Evolutionary conservation across 1,140 invertebrate species (phyloP).

Genomic region (Condylostylus longicornis): DNA sequence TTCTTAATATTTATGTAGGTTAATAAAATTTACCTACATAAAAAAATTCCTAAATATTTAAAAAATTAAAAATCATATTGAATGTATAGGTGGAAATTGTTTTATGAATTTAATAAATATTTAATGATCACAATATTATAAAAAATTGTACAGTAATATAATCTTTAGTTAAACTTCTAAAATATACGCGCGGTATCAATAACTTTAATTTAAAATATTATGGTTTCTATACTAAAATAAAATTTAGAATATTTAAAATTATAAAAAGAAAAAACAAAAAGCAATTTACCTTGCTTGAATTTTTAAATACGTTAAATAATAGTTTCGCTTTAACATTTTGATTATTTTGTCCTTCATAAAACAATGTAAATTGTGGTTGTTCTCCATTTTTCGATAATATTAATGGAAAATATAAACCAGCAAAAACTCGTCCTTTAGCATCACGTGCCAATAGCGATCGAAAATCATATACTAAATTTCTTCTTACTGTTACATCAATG

Average conservation of each 20-base stretch:
- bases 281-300: conserved; percentile 41
- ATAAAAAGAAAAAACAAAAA: neutral
- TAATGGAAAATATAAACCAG: conserved; percentile 70
- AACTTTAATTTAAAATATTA: conserved; percentile 6
- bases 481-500: conserved; percentile 70
- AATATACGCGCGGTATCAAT: no score
- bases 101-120: no score
- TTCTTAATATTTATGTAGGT: no score
- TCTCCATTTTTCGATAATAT: conserved; percentile 39
- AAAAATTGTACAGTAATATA: no score
- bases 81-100: no score
- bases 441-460: conserved; percentile 64
- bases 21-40: no score
- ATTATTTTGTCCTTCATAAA: conserved; percentile 55
- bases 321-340: conserved; percentile 43
- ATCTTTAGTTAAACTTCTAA: no score
- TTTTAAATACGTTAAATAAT: conserved; percentile 48
- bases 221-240: conserved; percentile 2
- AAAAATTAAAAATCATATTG: no score
- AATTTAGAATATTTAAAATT: conserved; percentile 3
- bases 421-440: conserved; percentile 59
- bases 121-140: no score
- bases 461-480: conserved; percentile 80
- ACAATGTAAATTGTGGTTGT: conserved; percentile 56
- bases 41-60: no score